These are phyloP conservation scores for Neogale vison DNA, from an alignment of 2,113 vertebrate species.

Conservation along the genomic window DNA sequence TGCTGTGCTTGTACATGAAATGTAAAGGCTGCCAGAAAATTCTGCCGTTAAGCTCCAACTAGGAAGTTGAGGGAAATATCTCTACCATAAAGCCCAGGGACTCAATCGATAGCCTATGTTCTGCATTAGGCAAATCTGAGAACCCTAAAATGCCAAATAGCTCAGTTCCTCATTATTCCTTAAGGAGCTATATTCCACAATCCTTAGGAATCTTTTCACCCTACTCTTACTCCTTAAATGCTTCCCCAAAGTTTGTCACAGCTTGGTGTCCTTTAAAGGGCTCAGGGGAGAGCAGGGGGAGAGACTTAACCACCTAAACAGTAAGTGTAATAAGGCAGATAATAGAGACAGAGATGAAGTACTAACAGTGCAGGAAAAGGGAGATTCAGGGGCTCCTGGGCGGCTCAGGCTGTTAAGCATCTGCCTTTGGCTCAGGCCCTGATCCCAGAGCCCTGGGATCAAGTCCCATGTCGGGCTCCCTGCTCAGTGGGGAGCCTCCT, in stretches of 20 bases:
- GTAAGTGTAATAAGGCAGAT: neutral
- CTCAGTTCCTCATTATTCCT: neutral
- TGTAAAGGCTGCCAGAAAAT: neutral
- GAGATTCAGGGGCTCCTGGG: neutral
- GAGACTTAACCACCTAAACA: neutral
- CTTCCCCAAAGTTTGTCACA: neutral
- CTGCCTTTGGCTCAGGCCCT: neutral
- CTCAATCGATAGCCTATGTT: neutral
- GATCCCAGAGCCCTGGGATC: neutral
- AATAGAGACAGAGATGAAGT: neutral
- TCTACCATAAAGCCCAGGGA: neutral
- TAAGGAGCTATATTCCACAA: neutral
- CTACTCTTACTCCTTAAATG: neutral
- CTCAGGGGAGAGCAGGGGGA: neutral
- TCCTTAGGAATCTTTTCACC: neutral
- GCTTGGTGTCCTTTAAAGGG: neutral
- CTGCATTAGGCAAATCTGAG: neutral
- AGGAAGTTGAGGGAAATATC: neutral
- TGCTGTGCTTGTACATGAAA: neutral
- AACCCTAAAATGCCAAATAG: neutral
- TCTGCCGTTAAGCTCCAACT: neutral
- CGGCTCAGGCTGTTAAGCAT: neutral
- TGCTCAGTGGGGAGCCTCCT: neutral
- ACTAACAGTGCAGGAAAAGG: neutral
- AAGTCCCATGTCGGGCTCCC: neutral